Conservation (phyloP, 2,113 vertebrate species). For the Rafetus swinhoei region DNA sequence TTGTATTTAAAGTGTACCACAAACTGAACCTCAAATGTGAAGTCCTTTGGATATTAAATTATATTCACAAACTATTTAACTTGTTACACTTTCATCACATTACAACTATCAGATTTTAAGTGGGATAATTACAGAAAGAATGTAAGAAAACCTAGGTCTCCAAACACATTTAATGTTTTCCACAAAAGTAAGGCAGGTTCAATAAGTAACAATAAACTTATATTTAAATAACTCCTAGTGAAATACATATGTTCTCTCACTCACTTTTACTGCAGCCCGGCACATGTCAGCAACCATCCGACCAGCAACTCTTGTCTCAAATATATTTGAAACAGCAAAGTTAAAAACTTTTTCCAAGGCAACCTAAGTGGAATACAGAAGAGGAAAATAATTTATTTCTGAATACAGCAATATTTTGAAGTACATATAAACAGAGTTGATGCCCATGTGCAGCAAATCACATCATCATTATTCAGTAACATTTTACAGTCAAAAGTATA, state of each 20-base stretch:
- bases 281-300: slow-evolving; percentile 99
- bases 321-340: slow-evolving; percentile 97
- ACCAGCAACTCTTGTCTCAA: slow-evolving; percentile 96
- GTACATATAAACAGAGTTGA: not conserved
- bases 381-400: not conserved
- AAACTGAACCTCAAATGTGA: not conserved
- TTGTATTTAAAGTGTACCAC: not conserved
- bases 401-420: not conserved
- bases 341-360: slow-evolving; percentile 97
- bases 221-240: not conserved
- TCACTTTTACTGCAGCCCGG: slow-evolving; percentile 94
- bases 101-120: not conserved
- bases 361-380: slow-evolving; percentile 79
- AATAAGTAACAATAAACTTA: not conserved
- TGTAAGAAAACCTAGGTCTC: not conserved
- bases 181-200: not conserved
- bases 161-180: not conserved
- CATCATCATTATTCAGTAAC: not conserved
- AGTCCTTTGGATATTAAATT: not conserved
- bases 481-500: not conserved
- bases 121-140: not conserved
- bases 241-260: slow-evolving; percentile 19
- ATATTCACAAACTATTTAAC: not conserved
- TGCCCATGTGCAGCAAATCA: not conserved
- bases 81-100: not conserved